phyloP scores from a whole-genome alignment of 1,140 invertebrate genomes.

The Drosophila fuyamai region DNA sequence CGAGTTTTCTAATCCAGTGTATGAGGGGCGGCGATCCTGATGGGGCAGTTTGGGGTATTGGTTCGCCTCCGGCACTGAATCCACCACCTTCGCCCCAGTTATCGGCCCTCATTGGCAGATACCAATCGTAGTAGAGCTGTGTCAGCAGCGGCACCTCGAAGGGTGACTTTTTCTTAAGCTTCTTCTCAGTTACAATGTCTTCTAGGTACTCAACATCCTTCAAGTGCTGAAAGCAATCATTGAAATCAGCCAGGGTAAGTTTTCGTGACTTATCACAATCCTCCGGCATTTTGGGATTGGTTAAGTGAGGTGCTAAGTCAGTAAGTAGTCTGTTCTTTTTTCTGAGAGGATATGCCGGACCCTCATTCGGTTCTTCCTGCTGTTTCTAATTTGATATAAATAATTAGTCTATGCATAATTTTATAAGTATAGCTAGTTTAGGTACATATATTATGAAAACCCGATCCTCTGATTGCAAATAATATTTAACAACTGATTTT shows the following conservation, averaged over 20 bases:
- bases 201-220: neutral
- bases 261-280: constrained; percentile 20
- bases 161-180: constrained; percentile 30
- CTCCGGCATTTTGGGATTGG: neutral
- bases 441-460: too few species aligned
- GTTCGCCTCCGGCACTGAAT: neutral
- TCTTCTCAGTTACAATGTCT: neutral
- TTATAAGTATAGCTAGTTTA: too few species aligned
- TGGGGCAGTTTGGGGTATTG: neutral
- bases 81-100: neutral
- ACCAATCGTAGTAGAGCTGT: constrained; percentile 64
- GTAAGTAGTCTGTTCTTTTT: neutral
- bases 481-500: too few species aligned
- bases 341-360: neutral
- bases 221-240: constrained; percentile 59
- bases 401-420: neutral
- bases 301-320: neutral
- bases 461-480: too few species aligned
- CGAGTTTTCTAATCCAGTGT: constrained; percentile 1
- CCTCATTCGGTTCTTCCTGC: neutral
- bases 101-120: constrained; percentile 37
- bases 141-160: constrained; percentile 30
- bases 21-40: constrained; percentile 14
- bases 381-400: constrained; percentile 1
- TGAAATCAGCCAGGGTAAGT: constrained; percentile 54